Evolutionary conservation across 2,113 vertebrate species (phyloP).

Genomic region (Hippopotamus amphibius): DNA sequence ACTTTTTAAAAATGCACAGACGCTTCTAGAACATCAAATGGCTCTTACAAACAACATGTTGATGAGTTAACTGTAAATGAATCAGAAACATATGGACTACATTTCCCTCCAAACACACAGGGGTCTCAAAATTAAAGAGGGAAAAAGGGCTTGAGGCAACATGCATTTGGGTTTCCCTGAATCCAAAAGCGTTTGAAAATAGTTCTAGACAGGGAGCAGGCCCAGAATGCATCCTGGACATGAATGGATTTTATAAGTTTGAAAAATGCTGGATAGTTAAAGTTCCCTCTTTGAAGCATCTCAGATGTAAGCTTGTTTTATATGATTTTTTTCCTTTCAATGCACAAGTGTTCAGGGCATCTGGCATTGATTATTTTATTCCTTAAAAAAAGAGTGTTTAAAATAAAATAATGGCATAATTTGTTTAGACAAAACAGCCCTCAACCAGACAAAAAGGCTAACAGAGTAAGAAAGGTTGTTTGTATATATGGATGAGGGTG

Average conservation of each 20-base stretch:
- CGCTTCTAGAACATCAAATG: conserved; percentile 73
- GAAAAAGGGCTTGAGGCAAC: conserved; percentile 60
- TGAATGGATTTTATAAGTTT: conserved; percentile 60
- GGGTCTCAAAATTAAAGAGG: conserved; percentile 73
- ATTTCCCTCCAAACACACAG: conserved; percentile 66
- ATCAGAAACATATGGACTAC: conserved; percentile 74
- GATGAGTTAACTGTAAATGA: conserved; percentile 78
- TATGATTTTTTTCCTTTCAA: conserved; percentile 53
- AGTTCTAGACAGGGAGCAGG: conserved; percentile 11
- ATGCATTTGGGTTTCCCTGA: conserved; percentile 51
- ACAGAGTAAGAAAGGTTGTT: conserved; percentile 31
- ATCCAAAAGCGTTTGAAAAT: conserved; percentile 57
- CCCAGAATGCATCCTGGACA: conserved; percentile 20
- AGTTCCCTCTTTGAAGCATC: conserved; percentile 62
- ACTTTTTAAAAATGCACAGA: conserved; percentile 40
- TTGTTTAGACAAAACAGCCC: conserved; percentile 63
- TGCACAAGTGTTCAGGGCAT: conserved; percentile 45
- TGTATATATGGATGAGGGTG: neutral
- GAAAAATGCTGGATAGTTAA: conserved; percentile 61
- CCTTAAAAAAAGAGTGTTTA: conserved; percentile 29
- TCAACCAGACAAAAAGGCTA: conserved; percentile 42
- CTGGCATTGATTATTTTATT: conserved; percentile 75
- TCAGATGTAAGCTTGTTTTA: conserved; percentile 63
- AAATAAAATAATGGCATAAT: conserved; percentile 72
- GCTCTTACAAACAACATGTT: conserved; percentile 70